phyloP scores from a whole-genome alignment of 2,797 vertebrate genomes.

The Hoplostethus mediterraneus region DNA sequence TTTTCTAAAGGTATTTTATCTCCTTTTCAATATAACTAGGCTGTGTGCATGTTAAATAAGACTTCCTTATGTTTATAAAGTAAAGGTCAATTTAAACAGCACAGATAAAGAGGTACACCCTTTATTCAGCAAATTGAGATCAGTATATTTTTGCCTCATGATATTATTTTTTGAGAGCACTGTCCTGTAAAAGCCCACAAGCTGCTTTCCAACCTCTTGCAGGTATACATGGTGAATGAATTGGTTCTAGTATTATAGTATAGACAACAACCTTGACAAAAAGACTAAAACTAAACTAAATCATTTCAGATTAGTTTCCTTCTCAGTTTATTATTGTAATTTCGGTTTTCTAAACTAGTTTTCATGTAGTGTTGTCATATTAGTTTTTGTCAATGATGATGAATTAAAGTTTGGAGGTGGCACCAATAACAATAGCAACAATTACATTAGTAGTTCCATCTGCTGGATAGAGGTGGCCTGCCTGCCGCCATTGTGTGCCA shows the following conservation, averaged over 20 bases:
- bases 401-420: not conserved
- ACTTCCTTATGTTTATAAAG: not conserved
- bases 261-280: too few species aligned
- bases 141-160: not conserved
- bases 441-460: not conserved
- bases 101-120: not conserved
- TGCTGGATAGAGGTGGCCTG: not conserved
- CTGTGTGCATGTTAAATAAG: not conserved
- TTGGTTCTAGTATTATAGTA: too few species aligned
- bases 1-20: too few species aligned
- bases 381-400: too few species aligned
- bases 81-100: not conserved
- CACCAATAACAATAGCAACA: constrained; percentile 3
- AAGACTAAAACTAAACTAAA: too few species aligned
- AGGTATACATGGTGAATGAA: not conserved
- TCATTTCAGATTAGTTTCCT: not conserved
- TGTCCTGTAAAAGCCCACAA: not conserved
- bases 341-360: too few species aligned
- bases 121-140: not conserved
- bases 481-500: not conserved
- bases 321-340: too few species aligned
- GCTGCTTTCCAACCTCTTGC: not conserved
- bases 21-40: not conserved
- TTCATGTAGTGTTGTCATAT: too few species aligned
- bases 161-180: not conserved